Conservation (phyloP, 2,113 vertebrate genomes). For the Crotalus viridis region DNA sequence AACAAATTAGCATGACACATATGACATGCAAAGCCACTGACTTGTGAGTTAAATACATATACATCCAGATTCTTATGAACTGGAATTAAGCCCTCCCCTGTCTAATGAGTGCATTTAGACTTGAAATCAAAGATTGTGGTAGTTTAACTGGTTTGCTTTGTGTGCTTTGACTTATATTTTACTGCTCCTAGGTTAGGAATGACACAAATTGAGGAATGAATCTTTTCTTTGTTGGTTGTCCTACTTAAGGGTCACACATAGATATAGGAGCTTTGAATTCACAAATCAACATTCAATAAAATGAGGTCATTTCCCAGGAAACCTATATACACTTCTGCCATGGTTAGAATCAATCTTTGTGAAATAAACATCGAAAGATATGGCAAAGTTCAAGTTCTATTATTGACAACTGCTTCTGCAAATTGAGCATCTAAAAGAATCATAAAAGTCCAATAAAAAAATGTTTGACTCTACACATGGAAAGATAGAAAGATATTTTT, state of each 20-base stretch:
- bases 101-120: neutral
- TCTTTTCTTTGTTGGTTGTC: conserved; percentile 1
- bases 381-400: conserved; percentile 41
- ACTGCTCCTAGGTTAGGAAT: neutral
- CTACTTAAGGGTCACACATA: neutral
- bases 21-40: neutral
- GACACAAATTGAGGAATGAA: neutral
- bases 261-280: neutral
- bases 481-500: neutral
- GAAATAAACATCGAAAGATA: conserved; percentile 33
- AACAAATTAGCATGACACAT: neutral
- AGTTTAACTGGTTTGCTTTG: neutral
- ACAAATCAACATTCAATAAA: neutral
- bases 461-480: conserved; percentile 6
- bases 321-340: neutral
- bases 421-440: conserved; percentile 15
- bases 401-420: neutral
- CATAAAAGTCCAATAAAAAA: conserved; percentile 23
- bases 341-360: conserved; percentile 34
- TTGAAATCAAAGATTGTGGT: neutral
- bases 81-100: neutral
- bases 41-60: neutral
- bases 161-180: neutral
- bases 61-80: neutral
- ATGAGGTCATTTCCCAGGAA: neutral